These are phyloP conservation scores for Cyphomyrmex costatus DNA, from an alignment of 1,140 invertebrate species.

Conservation along the genomic window DNA sequence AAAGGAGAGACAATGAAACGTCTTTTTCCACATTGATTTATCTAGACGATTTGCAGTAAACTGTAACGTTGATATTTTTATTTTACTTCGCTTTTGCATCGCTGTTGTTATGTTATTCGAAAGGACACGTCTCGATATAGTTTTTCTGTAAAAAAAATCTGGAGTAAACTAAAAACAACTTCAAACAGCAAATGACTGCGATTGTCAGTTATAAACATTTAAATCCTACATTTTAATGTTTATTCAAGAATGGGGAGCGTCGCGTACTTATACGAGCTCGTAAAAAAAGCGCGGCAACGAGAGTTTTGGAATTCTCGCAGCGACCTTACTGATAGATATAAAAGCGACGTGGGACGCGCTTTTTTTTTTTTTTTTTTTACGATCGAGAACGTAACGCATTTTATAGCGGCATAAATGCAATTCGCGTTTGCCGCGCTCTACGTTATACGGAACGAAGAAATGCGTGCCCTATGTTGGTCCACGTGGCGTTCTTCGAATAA, in stretches of 20 bases:
- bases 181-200: background rate
- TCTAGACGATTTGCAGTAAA: background rate
- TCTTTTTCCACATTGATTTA: constrained; percentile 6
- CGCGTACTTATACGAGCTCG: background rate
- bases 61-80: constrained; percentile 3
- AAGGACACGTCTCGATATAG: background rate
- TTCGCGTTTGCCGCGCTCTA: background rate
- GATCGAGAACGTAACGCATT: constrained; percentile 19
- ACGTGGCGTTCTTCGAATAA: constrained; percentile 3
- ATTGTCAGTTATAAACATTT: constrained; percentile 2
- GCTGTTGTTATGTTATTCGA: background rate
- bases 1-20: background rate
- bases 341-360: background rate
- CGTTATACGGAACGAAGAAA: background rate
- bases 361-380: constrained; percentile 29
- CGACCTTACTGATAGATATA: constrained; percentile 19
- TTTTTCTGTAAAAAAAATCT: background rate
- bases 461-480: background rate
- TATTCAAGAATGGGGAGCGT: background rate
- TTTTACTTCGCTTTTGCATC: background rate
- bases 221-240: background rate
- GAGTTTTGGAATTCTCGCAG: constrained; percentile 23
- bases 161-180: constrained; percentile 1
- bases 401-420: constrained; percentile 45
- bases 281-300: constrained; percentile 37